Conservation (phyloP, 2,888 invertebrate genomes). For the Drosophila melanosoma region DNA sequence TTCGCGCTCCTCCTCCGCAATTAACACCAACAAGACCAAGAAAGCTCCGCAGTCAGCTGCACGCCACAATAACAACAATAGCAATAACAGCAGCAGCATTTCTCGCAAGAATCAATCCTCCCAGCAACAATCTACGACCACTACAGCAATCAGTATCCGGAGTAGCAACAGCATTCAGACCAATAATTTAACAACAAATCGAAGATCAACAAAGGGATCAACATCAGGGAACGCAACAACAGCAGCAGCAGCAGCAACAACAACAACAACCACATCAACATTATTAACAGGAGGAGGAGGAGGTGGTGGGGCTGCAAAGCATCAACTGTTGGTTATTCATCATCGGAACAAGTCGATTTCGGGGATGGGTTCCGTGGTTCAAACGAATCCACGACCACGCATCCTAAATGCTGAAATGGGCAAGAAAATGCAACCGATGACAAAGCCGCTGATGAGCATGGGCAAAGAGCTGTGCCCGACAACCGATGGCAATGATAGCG, state of each 20-base stretch:
- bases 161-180: slow-evolving; percentile 13
- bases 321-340: slow-evolving; percentile 14
- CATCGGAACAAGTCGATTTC: slow-evolving; percentile 19
- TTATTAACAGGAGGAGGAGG: background rate
- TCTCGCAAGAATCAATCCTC: slow-evolving; percentile 35
- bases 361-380: slow-evolving; percentile 23
- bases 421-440: slow-evolving; percentile 79
- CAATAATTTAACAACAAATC: slow-evolving; percentile 12
- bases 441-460: slow-evolving; percentile 81
- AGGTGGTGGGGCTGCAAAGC: background rate
- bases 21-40: slow-evolving; percentile 30
- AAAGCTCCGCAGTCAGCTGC: slow-evolving; percentile 19
- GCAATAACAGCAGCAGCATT: slow-evolving; percentile 12
- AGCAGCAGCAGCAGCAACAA: background rate
- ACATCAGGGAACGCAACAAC: background rate
- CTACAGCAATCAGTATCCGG: slow-evolving; percentile 6
- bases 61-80: slow-evolving; percentile 13
- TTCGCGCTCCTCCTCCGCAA: slow-evolving; percentile 51
- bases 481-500: slow-evolving; percentile 50
- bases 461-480: slow-evolving; percentile 74
- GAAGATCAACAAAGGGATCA: background rate
- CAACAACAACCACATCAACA: slow-evolving; percentile 17
- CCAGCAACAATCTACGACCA: background rate
- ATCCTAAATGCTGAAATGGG: slow-evolving; percentile 83
- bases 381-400: slow-evolving; percentile 80